Base-by-base conservation (phyloP, 2,888 invertebrate genomes). In the Cryptus armator region DNA sequence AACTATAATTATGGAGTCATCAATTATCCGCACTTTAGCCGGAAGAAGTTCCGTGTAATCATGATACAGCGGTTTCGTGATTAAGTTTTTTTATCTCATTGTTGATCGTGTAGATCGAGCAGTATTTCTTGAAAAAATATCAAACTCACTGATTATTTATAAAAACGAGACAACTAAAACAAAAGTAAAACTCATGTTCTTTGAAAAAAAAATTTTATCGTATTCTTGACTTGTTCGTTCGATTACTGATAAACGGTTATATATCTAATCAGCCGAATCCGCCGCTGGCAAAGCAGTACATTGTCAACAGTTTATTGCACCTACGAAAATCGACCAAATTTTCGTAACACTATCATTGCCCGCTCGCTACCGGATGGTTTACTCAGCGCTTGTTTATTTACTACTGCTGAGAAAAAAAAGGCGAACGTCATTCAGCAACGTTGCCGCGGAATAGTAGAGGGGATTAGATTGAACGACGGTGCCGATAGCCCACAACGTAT, bases 251-350 rank as follows among this genome's bases (percentile, higher is more conserved):
- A n/a, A 12, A 32, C 19, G 19, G 7, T 12, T 19, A 16, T 67
- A 24, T 44, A 44, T 12, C 9, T 44, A 46, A 12, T 19, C 16
- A 67, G n/a, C 9, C 16, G 19, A 67, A 67, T 67, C 67, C 12
- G 16, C 46, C 5, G 67, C 24, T 44, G 67, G 67, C 66, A 66
- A 66, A 66, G 66, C 37, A 66, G 66, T n/a, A 16, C 37, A 37
- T 37, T 37, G 6, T 37, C 53, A 16, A 16, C 16, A n/a, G 19
- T 16, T 19, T 56, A n/a, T 62, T 32, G 6, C 2, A 37, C 37
- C 62, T 7, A 7, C 32, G 14, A 62, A 29, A 14, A 32, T 62
- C 7, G 6, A 62, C 5, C 32, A 19, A 14, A 24, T 4, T 14
- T 62, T 62, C 32, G 32, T n/a, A 29, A 7, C 24, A 5, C 14